These are phyloP conservation scores for Tinea pellionella DNA, from an alignment of 2,888 invertebrate species.

Conservation along the genomic window DNA sequence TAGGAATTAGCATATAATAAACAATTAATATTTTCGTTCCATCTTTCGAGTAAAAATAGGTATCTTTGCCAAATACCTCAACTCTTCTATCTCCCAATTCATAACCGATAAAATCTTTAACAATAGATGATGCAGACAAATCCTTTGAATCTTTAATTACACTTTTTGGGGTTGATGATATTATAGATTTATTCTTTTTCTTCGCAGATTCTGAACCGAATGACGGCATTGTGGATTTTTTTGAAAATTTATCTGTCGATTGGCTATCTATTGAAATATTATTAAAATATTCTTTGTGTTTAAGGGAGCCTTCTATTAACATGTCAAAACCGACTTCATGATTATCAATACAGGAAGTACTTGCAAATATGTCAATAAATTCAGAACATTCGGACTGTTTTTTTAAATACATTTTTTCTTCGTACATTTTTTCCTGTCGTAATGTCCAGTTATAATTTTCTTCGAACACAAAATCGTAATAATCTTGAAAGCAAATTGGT, in stretches of 20 bases:
- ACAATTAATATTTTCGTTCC: constrained; percentile 39
- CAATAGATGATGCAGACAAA: constrained; percentile 20
- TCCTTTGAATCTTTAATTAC: constrained; percentile 14
- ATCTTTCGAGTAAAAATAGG: constrained; percentile 47
- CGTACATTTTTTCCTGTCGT: constrained; percentile 44
- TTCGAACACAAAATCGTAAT: constrained; percentile 60
- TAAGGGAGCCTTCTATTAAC: constrained; percentile 54
- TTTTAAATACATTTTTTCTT: constrained; percentile 29
- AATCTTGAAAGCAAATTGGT: constrained; percentile 64
- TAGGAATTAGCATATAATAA: constrained; percentile 47
- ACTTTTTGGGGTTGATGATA: constrained; percentile 26
- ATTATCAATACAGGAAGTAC: constrained; percentile 38
- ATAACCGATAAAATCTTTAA: constrained; percentile 45
- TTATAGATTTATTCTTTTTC: constrained; percentile 30
- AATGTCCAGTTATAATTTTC: constrained; percentile 63
- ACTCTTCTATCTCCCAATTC: constrained; percentile 52
- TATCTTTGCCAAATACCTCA: constrained; percentile 54
- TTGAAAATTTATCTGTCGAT: constrained; percentile 22
- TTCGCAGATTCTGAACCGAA: constrained; percentile 29
- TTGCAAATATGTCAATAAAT: constrained; percentile 27
- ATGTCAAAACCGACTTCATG: constrained; percentile 41
- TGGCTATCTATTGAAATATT: constrained; percentile 21
- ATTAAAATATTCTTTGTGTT: constrained; percentile 34
- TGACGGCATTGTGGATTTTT: constrained; percentile 22
- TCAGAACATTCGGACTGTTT: constrained; percentile 32